Evolutionary conservation across 2,797 vertebrate genomes (phyloP).

Genomic region (Tenualosa thibaudeaui): DNA sequence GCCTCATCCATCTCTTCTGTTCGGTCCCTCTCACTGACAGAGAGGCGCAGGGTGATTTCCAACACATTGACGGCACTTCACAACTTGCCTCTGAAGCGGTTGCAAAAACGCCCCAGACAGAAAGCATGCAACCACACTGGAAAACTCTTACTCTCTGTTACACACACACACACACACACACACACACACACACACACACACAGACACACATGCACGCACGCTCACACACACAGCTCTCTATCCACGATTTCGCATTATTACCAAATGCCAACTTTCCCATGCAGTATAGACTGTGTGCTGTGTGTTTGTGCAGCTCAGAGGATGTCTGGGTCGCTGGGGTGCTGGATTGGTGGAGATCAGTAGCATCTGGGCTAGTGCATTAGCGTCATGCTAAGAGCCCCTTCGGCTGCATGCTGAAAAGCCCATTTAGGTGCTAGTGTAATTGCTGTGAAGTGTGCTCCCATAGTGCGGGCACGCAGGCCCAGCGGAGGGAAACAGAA

Average conservation of each 20-base stretch:
- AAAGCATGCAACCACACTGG: not conserved
- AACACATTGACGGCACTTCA: not conserved
- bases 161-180: not conserved
- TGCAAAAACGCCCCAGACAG: not conserved
- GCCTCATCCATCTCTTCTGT: not conserved
- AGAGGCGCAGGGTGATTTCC: not conserved
- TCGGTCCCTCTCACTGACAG: not conserved
- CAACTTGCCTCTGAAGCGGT: not conserved
- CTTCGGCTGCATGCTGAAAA: conserved; percentile 24
- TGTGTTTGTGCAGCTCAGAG: conserved; percentile 27
- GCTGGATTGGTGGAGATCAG: conserved; percentile 29
- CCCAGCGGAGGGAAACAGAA: not conserved
- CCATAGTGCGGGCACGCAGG: not conserved
- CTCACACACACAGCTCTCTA: not conserved
- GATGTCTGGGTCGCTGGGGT: conserved; percentile 9
- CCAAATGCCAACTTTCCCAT: not conserved
- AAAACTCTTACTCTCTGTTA: no score
- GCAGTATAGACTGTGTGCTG: conserved; percentile 16
- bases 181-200: not conserved
- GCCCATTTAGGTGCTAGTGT: not conserved
- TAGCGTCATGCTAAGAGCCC: conserved; percentile 35
- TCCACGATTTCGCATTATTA: conserved; percentile 20
- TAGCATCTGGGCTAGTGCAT: conserved; percentile 40
- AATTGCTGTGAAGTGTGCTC: not conserved
- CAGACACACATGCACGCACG: conserved; percentile 2